Percentiles rank a stretch among this genome's conserved stretches.
Evolutionary conservation across 92 coral and sea anemone genomes (phyloP).

Genomic region (Epizoanthus rinbou): DNA sequence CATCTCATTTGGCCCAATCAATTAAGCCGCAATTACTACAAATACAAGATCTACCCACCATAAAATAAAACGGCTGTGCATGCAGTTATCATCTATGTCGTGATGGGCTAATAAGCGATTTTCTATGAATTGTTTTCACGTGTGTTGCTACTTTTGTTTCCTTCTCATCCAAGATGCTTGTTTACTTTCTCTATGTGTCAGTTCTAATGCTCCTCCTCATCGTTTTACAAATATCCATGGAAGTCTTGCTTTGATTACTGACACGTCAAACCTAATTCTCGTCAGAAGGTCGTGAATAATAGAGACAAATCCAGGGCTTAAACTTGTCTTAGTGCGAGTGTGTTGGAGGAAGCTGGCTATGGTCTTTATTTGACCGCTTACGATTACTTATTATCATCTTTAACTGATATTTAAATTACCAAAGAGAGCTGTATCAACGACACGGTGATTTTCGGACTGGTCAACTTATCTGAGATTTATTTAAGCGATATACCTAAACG

Average conservation of each 20-base stretch:
- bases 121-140: not conserved
- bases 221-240: not conserved
- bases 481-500: too few relatives aligned
- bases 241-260: not conserved
- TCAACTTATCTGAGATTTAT: too few relatives aligned
- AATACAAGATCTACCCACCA: too few relatives aligned
- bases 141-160: not conserved
- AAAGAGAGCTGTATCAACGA: not conserved
- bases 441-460: not conserved
- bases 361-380: not conserved
- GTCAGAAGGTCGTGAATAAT: not conserved
- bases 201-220: not conserved
- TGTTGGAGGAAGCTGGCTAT: not conserved
- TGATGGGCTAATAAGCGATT: not conserved
- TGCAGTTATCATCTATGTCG: not conserved
- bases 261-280: slow-evolving; percentile 1
- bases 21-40: too few relatives aligned
- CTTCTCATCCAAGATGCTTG: not conserved
- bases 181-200: not conserved
- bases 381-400: not conserved
- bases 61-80: too few relatives aligned
- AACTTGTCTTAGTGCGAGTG: not conserved
- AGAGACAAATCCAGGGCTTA: slow-evolving; percentile 9
- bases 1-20: too few relatives aligned
- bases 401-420: not conserved